Percentiles rank a stretch among this genome's conserved stretches.
Conservation (phyloP, 2,888 invertebrate species). For the Chorisops tibialis region DNA sequence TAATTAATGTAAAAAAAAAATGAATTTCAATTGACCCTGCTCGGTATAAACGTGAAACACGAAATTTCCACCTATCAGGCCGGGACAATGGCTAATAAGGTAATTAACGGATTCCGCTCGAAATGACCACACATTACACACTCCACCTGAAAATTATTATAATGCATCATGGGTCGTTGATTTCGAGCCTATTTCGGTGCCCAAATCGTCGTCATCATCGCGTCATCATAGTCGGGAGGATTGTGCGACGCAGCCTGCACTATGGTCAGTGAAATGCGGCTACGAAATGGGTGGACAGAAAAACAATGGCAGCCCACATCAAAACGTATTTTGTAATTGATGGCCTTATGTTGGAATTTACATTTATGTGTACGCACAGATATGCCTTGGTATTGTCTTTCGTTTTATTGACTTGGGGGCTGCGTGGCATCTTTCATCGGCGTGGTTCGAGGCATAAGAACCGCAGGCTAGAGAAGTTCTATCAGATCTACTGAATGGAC, state of each 20-base stretch:
- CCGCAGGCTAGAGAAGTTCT: too few relatives aligned
- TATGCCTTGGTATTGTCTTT: too few relatives aligned
- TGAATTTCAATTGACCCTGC: conserved; percentile 13
- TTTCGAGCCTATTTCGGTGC: not conserved
- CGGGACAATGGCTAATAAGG: conserved; percentile 14
- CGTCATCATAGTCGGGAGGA: too few relatives aligned
- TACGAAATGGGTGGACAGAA: conserved; percentile 15
- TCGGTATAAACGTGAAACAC: not conserved
- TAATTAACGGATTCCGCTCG: conserved; percentile 19
- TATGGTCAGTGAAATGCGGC: not conserved
- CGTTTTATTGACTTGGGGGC: too few relatives aligned
- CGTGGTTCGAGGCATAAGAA: too few relatives aligned
- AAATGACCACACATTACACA: conserved; percentile 7
- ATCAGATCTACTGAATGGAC: too few relatives aligned
- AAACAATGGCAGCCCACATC: conserved; percentile 28
- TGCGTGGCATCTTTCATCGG: too few relatives aligned
- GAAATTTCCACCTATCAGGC: conserved; percentile 9
- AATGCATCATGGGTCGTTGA: conserved; percentile 21
- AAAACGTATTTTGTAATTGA: conserved; percentile 20
- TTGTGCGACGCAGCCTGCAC: too few relatives aligned
- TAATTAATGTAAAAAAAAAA: conserved; percentile 6
- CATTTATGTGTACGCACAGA: not conserved
- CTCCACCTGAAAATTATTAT: conserved; percentile 9
- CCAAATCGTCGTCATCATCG: too few relatives aligned
- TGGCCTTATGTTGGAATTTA: conserved; percentile 20